phyloP scores from a whole-genome alignment of 1,140 invertebrate species.

The Plectrocnemia conspersa region DNA sequence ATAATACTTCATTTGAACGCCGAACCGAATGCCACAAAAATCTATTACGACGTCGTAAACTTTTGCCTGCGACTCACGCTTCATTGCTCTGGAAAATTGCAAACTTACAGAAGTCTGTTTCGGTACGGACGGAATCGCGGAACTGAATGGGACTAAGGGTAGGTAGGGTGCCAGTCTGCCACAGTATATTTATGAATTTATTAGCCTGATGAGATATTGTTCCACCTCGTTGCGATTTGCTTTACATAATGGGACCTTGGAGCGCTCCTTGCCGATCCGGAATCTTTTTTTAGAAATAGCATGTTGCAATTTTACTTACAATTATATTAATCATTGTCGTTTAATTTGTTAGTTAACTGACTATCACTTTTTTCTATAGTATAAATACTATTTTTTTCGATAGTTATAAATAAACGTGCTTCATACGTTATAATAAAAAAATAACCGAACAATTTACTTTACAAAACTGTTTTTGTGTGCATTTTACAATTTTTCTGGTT shows the following conservation, averaged over 20 bases:
- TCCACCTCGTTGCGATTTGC: constrained; percentile 4
- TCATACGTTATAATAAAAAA: neutral
- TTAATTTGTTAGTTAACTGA: neutral
- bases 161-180: constrained; percentile 12
- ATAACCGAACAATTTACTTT: no score
- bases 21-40: constrained; percentile 13
- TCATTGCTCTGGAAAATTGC: constrained; percentile 24
- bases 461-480: no score
- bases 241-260: constrained; percentile 1
- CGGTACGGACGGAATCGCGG: neutral
- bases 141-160: neutral
- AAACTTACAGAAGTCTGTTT: constrained; percentile 5
- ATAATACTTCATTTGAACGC: neutral
- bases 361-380: neutral
- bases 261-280: neutral
- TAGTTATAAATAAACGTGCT: neutral
- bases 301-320: neutral
- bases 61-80: constrained; percentile 18
- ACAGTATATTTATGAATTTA: constrained; percentile 20
- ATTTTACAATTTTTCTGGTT: no score
- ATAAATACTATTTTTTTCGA: neutral
- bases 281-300: no score
- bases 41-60: constrained; percentile 19
- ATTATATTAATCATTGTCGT: neutral
- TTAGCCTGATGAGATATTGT: constrained; percentile 24